Evolutionary conservation across 2,888 invertebrate genomes (phyloP).

Genomic region (Euphydryas editha): DNA sequence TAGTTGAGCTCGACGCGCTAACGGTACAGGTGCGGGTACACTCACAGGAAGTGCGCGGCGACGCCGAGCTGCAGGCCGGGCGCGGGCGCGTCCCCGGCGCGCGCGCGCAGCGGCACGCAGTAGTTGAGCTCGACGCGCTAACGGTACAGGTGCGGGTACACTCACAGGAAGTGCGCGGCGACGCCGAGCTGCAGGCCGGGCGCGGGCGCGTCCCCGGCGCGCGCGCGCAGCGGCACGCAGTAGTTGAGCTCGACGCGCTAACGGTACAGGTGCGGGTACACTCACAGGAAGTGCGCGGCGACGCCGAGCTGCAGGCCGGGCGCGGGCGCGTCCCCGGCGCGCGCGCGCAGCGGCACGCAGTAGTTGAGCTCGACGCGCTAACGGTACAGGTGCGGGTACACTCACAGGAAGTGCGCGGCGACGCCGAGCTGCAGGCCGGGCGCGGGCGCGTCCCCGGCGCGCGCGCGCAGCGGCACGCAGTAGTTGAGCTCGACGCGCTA

Average conservation of each 20-base stretch:
- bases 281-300: constrained; percentile 88
- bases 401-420: constrained; percentile 88
- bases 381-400: neutral
- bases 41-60: constrained; percentile 89
- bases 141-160: neutral
- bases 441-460: constrained; percentile 85
- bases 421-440: constrained; percentile 93
- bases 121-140: constrained; percentile 93
- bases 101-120: constrained; percentile 89
- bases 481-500: constrained; percentile 95
- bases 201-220: constrained; percentile 85
- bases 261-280: neutral
- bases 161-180: constrained; percentile 88
- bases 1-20: constrained; percentile 92
- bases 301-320: constrained; percentile 93
- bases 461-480: constrained; percentile 89
- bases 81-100: constrained; percentile 85
- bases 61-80: constrained; percentile 93
- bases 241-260: constrained; percentile 93
- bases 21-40: neutral
- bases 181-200: constrained; percentile 93
- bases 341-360: constrained; percentile 89
- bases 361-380: constrained; percentile 93
- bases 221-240: constrained; percentile 89
- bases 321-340: constrained; percentile 85